Evolutionary conservation across 2,113 vertebrate species (phyloP).

Genomic region (Phocoena phocoena): DNA sequence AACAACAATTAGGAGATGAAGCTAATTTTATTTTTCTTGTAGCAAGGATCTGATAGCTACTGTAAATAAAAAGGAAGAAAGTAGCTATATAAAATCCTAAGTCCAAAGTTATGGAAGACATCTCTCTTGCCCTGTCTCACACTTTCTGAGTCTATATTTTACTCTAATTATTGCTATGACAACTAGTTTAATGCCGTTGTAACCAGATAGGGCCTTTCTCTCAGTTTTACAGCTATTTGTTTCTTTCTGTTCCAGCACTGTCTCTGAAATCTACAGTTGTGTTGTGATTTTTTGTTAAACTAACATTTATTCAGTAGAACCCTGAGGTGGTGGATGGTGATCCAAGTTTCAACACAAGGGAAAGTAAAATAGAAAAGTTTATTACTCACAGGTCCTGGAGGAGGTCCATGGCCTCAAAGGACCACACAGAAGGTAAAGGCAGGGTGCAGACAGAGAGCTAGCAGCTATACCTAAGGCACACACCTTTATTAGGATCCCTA

Average conservation of each 20-base stretch:
- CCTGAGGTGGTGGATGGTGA: background rate
- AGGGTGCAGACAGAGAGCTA: background rate
- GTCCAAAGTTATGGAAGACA: background rate
- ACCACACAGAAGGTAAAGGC: background rate
- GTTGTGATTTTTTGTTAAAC: background rate
- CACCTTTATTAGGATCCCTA: background rate
- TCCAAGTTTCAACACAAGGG: background rate
- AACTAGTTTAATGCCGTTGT: background rate
- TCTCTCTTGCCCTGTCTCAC: background rate
- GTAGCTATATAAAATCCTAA: background rate
- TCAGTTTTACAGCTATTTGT: background rate
- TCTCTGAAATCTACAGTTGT: background rate
- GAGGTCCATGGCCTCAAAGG: background rate
- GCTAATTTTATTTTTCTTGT: background rate
- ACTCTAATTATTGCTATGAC: background rate
- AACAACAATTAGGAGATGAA: background rate
- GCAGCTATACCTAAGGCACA: background rate
- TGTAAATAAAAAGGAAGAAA: background rate
- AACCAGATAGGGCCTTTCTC: background rate
- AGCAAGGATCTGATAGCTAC: background rate
- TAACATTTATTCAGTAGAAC: background rate
- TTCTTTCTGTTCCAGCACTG: background rate
- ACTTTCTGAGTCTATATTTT: background rate
- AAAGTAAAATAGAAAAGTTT: background rate
- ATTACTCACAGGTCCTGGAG: background rate